Evolutionary conservation across 2,113 vertebrate genomes (phyloP), one percentile per base, ranked within the genome.

Genomic region (Furnarius figulus): DNA sequence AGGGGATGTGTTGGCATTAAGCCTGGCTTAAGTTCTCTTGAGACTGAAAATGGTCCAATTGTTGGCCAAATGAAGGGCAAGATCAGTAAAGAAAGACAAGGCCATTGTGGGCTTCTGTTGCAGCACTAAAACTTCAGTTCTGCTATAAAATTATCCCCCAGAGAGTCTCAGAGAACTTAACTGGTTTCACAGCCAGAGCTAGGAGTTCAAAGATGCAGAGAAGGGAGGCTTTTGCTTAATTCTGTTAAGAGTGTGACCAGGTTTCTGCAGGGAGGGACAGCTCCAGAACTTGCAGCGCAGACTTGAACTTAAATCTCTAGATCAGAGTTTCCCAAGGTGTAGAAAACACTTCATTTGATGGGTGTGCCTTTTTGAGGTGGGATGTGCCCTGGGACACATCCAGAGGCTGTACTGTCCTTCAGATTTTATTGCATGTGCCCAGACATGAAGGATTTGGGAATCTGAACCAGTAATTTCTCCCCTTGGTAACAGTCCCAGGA

Each of bases 401-500:
- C 5, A n/a, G 40, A 28, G 39, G 14, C 37, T 79, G 0, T 12
- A 46, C 9, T 37, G 7, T 46, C 78, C 76, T 63, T 17, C 25
- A 11, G 13, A 2, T 31, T 35, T 10, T 4, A 4, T 2, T 58
- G 16, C 9, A 4, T 5, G 13, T 39, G 19, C 75, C 21, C 47
- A 30, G 5, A 61, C 12, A 3, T 28, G 23, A 40, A 62, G 17
- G 39, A 25, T 76, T 35, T 40, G 67, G 33, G 44, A 22, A 15
- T 39, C 52, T 13, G 13, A 28, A 49, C 20, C 0, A 1, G 25
- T 7, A 12, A 24, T 25, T 20, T 35, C 20, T 47, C 10, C 40
- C 33, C n/a, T 53, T 30, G 18, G 1, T 8, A 27, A 3, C 4
- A 9, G 27, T 39, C 2, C 1, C 7, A 42, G 47, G 44, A n/a